These are phyloP conservation scores for Galbula dea DNA, from an alignment of 2,113 vertebrate genomes.

Conservation along the genomic window DNA sequence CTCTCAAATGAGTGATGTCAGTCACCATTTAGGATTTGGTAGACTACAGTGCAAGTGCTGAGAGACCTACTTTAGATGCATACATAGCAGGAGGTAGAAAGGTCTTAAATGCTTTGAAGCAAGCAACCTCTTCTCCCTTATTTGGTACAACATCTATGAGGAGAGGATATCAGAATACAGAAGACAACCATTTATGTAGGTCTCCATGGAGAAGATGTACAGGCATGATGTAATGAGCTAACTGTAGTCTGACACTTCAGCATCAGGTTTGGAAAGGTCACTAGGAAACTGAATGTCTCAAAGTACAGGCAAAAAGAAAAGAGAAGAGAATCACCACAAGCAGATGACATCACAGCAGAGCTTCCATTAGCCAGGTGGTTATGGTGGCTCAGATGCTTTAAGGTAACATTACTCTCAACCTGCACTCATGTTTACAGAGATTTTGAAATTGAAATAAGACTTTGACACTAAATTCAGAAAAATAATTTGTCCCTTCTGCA, in stretches of 20 bases:
- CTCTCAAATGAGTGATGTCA: neutral
- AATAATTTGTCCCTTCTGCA: neutral
- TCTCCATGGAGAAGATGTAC: neutral
- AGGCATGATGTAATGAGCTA: neutral
- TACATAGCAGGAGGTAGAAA: neutral
- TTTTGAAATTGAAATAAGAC: neutral
- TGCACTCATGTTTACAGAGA: neutral
- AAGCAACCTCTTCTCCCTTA: neutral
- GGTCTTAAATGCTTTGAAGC: neutral
- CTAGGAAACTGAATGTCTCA: constrained; percentile 28
- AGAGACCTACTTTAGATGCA: neutral
- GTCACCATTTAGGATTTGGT: neutral
- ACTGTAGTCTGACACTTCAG: constrained; percentile 22
- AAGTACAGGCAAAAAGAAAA: constrained; percentile 26
- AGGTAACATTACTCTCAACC: neutral
- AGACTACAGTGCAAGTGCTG: neutral
- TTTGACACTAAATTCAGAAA: neutral
- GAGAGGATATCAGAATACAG: neutral
- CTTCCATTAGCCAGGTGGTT: constrained; percentile 62
- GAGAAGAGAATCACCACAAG: constrained; percentile 50
- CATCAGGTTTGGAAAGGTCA: constrained; percentile 59
- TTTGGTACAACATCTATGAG: neutral
- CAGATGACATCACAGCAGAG: constrained; percentile 56
- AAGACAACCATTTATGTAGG: neutral
- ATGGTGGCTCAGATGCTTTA: neutral